Conservation (phyloP, 2,797 vertebrate species). For the Labeo calbasu region DNA sequence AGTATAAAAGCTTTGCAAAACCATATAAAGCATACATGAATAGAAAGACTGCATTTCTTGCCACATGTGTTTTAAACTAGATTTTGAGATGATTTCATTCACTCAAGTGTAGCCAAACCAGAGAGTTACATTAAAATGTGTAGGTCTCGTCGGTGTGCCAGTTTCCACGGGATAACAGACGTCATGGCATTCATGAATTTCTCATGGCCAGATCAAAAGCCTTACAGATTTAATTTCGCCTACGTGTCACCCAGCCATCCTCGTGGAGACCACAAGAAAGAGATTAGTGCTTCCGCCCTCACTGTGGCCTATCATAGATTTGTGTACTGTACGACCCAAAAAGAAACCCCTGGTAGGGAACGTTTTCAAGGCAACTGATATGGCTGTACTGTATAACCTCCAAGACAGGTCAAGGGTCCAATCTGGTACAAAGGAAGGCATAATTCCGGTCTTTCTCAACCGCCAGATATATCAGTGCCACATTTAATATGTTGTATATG, state of each 20-base stretch:
- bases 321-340: slow-evolving; percentile 28
- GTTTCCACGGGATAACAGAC: slow-evolving; percentile 1
- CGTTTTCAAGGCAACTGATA: slow-evolving; percentile 44
- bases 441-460: slow-evolving; percentile 2
- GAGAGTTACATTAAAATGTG: background rate
- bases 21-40: background rate
- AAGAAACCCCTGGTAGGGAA: slow-evolving; percentile 35
- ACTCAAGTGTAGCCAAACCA: background rate
- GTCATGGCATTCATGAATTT: slow-evolving; percentile 37
- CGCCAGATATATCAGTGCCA: background rate
- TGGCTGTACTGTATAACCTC: slow-evolving; percentile 30
- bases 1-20: background rate
- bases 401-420: background rate
- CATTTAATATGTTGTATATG: background rate
- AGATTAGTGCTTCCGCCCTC: slow-evolving; percentile 68
- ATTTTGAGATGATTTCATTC: background rate
- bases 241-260: slow-evolving; percentile 58
- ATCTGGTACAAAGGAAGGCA: background rate
- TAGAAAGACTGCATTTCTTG: too few relatives aligned
- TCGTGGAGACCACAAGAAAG: slow-evolving; percentile 77
- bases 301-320: slow-evolving; percentile 27
- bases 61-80: background rate
- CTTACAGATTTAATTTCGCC: slow-evolving; percentile 39
- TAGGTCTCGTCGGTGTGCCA: background rate
- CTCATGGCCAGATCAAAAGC: slow-evolving; percentile 47